phyloP scores from a whole-genome alignment of 2,113 vertebrate genomes.

The Hiodon tergisus region DNA sequence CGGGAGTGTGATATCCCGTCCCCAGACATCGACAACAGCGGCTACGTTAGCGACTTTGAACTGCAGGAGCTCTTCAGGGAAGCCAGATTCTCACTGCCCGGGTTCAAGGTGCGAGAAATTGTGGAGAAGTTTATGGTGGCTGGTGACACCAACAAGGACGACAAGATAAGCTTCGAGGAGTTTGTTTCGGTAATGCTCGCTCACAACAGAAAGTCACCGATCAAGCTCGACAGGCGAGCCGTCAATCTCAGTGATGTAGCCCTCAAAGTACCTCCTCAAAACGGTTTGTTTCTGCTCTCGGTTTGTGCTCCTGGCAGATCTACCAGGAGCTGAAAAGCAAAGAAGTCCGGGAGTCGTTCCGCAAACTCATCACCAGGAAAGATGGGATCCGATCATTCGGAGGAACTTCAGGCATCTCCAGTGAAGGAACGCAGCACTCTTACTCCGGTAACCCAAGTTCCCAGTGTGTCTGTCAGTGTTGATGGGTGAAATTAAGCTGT shows the following conservation, averaged over 20 bases:
- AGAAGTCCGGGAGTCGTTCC: constrained; percentile 83
- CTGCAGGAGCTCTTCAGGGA: constrained; percentile 95
- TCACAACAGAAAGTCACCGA: background rate
- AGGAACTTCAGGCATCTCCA: constrained; percentile 82
- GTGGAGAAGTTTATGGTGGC: constrained; percentile 77
- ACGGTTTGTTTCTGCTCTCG: background rate
- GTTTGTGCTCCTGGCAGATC: constrained; percentile 59
- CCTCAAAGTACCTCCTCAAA: background rate
- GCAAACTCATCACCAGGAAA: constrained; percentile 78
- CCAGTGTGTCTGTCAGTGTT: no score
- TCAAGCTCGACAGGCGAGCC: background rate
- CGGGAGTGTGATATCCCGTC: constrained; percentile 21
- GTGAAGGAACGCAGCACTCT: constrained; percentile 92
- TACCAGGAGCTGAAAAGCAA: constrained; percentile 92
- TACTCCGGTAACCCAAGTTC: constrained; percentile 73
- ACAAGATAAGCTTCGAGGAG: constrained; percentile 91
- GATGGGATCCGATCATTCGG: constrained; percentile 90
- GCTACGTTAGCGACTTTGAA: constrained; percentile 91
- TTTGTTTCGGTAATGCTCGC: constrained; percentile 78
- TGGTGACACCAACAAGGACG: constrained; percentile 87
- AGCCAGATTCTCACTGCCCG: constrained; percentile 84
- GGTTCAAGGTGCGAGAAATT: constrained; percentile 89
- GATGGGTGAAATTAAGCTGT: no score
- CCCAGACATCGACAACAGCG: constrained; percentile 89
- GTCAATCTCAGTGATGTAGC: background rate